phyloP scores from a whole-genome alignment of 2,797 vertebrate genomes.

The Poeciliopsis presidionis region DNA sequence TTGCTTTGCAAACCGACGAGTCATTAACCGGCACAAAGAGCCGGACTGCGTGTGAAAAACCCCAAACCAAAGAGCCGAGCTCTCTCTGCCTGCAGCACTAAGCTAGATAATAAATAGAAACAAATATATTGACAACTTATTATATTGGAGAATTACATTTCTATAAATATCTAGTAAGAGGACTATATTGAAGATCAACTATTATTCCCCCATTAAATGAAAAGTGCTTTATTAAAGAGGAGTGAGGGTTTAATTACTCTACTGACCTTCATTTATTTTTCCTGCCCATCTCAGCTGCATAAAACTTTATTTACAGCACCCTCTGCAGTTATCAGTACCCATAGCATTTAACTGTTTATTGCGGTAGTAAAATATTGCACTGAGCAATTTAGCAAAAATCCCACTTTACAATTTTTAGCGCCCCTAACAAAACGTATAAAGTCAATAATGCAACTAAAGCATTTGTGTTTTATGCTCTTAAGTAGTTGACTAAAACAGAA shows the following conservation, averaged over 20 bases:
- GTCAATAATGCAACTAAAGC: too few relatives aligned
- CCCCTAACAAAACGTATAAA: background rate
- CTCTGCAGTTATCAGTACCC: background rate
- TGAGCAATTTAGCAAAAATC: background rate
- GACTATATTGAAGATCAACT: constrained; percentile 38
- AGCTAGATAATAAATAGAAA: constrained; percentile 15
- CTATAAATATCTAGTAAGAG: constrained; percentile 32
- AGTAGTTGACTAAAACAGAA: background rate
- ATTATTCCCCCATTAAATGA: constrained; percentile 23
- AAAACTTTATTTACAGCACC: background rate
- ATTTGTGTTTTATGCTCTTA: background rate
- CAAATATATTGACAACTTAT: constrained; percentile 16
- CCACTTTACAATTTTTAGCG: background rate
- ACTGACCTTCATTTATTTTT: constrained; percentile 16
- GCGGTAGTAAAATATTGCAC: background rate
- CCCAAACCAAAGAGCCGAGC: background rate
- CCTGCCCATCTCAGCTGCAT: constrained; percentile 23
- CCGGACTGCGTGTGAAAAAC: background rate
- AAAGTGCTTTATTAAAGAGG: background rate
- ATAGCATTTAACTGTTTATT: background rate
- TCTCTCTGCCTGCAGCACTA: constrained; percentile 9
- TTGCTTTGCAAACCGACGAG: background rate
- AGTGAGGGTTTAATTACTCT: constrained; percentile 33
- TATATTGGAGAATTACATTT: constrained; percentile 35
- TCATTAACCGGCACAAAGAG: background rate